Evolutionary conservation across 2,797 vertebrate genomes (phyloP).

Genomic region (Sebastes matsubarae): DNA sequence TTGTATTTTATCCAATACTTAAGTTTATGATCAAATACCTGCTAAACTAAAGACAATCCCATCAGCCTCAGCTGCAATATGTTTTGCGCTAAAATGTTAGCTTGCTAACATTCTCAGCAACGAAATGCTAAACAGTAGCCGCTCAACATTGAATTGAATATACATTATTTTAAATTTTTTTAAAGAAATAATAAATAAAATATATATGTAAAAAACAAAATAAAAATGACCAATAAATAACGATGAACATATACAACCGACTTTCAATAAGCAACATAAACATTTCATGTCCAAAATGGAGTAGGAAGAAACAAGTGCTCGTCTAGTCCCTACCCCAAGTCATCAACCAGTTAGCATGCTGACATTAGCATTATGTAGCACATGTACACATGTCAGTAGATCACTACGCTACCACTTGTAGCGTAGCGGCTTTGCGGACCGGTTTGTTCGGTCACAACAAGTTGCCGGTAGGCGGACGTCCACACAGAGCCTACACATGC

Average conservation of each 20-base stretch:
- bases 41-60: too few species aligned
- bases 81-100: not conserved
- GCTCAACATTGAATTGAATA: not conserved
- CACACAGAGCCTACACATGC: too few species aligned
- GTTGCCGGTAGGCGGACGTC: too few species aligned
- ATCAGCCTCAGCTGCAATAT: not conserved
- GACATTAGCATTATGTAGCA: not conserved
- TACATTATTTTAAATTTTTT: accelerated
- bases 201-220: not conserved
- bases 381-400: not conserved
- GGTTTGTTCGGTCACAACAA: too few species aligned
- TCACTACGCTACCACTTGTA: too few species aligned
- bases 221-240: not conserved
- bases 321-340: not conserved
- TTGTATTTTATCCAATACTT: not conserved
- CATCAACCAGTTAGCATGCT: not conserved
- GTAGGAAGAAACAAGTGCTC: not conserved
- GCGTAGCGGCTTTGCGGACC: too few species aligned
- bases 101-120: not conserved
- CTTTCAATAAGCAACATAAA: not conserved
- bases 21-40: not conserved
- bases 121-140: not conserved
- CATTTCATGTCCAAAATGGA: not conserved
- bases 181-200: not conserved
- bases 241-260: not conserved